Evolutionary conservation across 2,888 invertebrate species (phyloP).

Genomic region (Cremastinae sp.): DNA sequence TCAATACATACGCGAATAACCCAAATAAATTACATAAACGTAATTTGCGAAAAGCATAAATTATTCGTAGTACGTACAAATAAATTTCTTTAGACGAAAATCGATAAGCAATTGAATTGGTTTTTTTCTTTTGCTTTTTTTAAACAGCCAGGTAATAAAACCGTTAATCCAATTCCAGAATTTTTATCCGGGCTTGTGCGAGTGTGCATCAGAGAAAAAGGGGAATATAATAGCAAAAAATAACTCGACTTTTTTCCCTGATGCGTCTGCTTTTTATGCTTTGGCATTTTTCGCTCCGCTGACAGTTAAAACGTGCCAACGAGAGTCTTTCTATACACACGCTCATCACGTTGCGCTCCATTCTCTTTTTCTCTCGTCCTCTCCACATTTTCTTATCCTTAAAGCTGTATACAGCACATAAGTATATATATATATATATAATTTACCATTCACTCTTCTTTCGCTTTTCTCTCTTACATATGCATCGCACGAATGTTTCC

Average conservation of each 20-base stretch:
- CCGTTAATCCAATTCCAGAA: too few species aligned
- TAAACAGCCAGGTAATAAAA: too few species aligned
- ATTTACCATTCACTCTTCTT: not conserved
- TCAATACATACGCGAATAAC: too few species aligned
- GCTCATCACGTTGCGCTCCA: constrained; percentile 26
- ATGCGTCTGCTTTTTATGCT: constrained; percentile 36
- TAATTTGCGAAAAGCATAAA: too few species aligned
- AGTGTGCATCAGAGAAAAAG: not conserved
- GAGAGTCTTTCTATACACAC: constrained; percentile 13
- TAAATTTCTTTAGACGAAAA: too few species aligned
- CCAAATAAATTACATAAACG: too few species aligned
- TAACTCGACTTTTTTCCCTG: constrained; percentile 4
- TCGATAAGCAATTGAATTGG: too few species aligned
- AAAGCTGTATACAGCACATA: constrained; percentile 21
- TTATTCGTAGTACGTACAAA: too few species aligned
- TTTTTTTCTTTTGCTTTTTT: too few species aligned
- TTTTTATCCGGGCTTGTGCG: too few species aligned
- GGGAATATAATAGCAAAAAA: constrained; percentile 11
- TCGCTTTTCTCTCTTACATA: too few species aligned
- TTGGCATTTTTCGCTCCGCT: constrained; percentile 37
- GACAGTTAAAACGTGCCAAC: constrained; percentile 57
- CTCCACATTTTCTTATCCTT: constrained; percentile 14
- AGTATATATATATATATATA: constrained; percentile 23
- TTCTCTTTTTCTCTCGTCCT: constrained; percentile 4
- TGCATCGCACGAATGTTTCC: too few species aligned